Percentiles rank a stretch among this genome's conserved stretches.
phyloP scores from a whole-genome alignment of 1,140 invertebrate genomes.

The Ridgeia piscesae region DNA sequence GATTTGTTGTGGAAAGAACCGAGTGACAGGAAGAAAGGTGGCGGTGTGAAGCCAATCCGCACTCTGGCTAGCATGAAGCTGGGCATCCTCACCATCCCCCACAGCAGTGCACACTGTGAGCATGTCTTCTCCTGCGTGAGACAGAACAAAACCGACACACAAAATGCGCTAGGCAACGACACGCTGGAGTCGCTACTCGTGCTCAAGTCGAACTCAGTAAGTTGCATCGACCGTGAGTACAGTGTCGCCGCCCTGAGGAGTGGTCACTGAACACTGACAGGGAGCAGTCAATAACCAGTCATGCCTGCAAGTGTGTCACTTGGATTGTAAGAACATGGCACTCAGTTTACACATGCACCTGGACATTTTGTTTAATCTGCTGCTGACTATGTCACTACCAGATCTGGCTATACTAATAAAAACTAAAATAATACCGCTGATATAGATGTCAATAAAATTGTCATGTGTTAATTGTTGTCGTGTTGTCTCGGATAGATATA shows the following conservation, averaged over 20 bases:
- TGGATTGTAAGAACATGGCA: neutral
- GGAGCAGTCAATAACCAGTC: neutral
- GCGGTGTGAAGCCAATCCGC: neutral
- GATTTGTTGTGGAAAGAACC: neutral
- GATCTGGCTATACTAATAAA: too few species aligned
- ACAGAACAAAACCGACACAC: slow-evolving; percentile 14
- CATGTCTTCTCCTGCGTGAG: slow-evolving; percentile 7
- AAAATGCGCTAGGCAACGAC: neutral
- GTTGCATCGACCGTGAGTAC: slow-evolving; percentile 14
- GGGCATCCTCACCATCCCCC: slow-evolving; percentile 15
- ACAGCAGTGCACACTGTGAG: slow-evolving; percentile 10
- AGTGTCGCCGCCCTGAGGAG: slow-evolving; percentile 7
- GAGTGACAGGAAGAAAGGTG: neutral
- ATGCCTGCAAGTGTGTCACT: neutral
- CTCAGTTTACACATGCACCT: neutral
- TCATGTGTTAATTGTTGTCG: too few species aligned
- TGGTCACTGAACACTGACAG: slow-evolving; percentile 10
- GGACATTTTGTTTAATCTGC: neutral
- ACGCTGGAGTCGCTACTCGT: neutral
- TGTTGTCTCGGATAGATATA: neutral
- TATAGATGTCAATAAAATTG: too few species aligned
- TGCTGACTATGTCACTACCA: neutral
- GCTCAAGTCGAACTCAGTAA: slow-evolving; percentile 6
- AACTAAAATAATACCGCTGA: too few species aligned
- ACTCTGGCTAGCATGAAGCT: neutral